Evolutionary conservation across 2,797 vertebrate genomes (phyloP), one percentile per base, ranked within the genome.

Genomic region (Cuniculus paca): DNA sequence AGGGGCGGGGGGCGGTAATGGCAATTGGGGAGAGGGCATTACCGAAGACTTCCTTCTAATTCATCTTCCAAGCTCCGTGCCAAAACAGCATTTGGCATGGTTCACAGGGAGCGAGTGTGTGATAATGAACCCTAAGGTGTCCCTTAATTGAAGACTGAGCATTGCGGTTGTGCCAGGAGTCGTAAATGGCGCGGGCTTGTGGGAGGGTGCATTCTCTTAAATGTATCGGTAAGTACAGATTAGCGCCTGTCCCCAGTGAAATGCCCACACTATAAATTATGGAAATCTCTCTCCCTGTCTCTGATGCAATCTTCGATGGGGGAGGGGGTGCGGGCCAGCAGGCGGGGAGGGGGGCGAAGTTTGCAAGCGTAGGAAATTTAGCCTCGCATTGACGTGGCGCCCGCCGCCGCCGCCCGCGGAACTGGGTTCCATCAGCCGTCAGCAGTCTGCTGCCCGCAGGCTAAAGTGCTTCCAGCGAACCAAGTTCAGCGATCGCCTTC

Each of bases 161-260:
- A 98, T 98, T 98, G 98, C 98, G 99, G 98, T 98, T 98, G 98
- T 98, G 98, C 99, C 98, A 98, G 98, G 97, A 98, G 98, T 99
- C 98, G 97, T 99, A 99, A 99, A 99, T 99, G 98, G 98, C 85
- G 93, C 98, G 98, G 99, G 98, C 99, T 98, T 98, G 98, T 52
- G 97, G 98, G 99, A 98, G 98, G 98, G 98, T 99, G 98, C 99
- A 99, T 99, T 99, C 98, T 99, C 98, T 99, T 99, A 99, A 99
- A 99, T 99, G 99, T 99, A 99, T 99, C 99, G 98, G 99, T 99
- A 99, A 99, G 99, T 99, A 99, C 99, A 99, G 99, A 99, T 99
- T 97, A 99, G 99, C 95, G 95, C 98, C 95, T 87, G 98, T 99
- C 98, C 99, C 99, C 98, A 98, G 98, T 98, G 99, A 98, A 98